These are phyloP conservation scores for Apodemia hepburni DNA, from an alignment of 2,888 invertebrate species.

Conservation along the genomic window DNA sequence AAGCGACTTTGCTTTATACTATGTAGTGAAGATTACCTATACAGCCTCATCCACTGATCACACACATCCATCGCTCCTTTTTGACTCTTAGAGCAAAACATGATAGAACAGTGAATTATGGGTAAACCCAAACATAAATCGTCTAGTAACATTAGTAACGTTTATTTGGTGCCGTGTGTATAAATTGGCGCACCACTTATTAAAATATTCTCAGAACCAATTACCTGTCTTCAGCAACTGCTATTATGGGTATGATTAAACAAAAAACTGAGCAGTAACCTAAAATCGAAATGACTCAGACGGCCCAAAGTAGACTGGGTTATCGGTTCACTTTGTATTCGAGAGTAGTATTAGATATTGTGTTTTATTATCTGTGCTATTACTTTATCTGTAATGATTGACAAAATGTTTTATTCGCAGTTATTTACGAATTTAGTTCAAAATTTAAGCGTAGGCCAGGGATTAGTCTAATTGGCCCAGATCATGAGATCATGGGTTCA, in stretches of 20 bases:
- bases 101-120: no score
- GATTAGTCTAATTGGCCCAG: no score
- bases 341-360: not conserved
- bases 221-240: conserved; percentile 41
- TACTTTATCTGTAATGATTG: not conserved
- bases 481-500: no score
- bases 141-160: not conserved
- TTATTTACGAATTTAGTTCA: not conserved
- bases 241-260: conserved; percentile 43
- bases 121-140: not conserved
- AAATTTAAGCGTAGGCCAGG: no score
- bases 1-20: no score
- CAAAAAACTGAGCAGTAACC: conserved; percentile 38
- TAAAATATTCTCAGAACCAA: conserved; percentile 51
- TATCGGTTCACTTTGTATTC: conserved; percentile 5
- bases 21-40: no score
- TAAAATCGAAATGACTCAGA: conserved; percentile 11
- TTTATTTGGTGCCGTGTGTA: not conserved
- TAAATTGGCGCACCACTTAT: conserved; percentile 22
- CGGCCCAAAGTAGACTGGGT: conserved; percentile 4
- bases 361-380: conserved; percentile 2
- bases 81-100: no score
- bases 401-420: not conserved
- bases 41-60: no score
- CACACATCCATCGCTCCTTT: no score